Conservation (phyloP, 2,888 invertebrate species). For the Cephus pygmeus region DNA sequence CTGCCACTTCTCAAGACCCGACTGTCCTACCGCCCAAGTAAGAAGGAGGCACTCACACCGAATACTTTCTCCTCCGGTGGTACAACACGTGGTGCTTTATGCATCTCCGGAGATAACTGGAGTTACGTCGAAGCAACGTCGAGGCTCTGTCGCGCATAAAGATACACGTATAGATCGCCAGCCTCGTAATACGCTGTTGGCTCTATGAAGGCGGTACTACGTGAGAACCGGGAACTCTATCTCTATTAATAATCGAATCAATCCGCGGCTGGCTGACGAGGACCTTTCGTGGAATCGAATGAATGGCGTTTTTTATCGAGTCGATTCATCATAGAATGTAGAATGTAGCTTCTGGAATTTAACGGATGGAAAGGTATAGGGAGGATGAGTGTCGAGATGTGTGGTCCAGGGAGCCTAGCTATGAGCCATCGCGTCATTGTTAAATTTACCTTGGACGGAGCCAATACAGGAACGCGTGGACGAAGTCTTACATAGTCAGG, state of each 20-base stretch:
- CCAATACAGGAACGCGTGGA: conserved; percentile 4
- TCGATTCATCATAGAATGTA: conserved; percentile 65
- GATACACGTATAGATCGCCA: not conserved
- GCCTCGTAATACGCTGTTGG: not conserved
- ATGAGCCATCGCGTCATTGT: conserved; percentile 42
- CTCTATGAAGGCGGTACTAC: not conserved
- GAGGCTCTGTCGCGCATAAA: not conserved
- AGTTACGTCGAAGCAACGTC: not conserved
- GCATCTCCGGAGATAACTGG: not conserved
- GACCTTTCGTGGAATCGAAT: conserved; percentile 40
- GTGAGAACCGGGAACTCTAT: conserved; percentile 6
- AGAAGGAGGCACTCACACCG: not conserved
- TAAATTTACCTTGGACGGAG: conserved; percentile 27
- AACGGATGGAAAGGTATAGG: conserved; percentile 23
- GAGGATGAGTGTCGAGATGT: conserved; percentile 50
- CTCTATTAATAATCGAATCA: conserved; percentile 25
- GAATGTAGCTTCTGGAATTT: conserved; percentile 63
- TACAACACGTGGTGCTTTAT: not conserved
- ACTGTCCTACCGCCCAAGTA: not conserved
- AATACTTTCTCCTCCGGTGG: not conserved
- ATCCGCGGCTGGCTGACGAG: conserved; percentile 5
- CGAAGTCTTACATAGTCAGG: not conserved
- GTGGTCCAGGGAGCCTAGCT: conserved; percentile 51
- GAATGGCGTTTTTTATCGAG: conserved; percentile 26
- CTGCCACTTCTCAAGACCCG: not conserved